phyloP scores from a whole-genome alignment of 2,888 invertebrate species.

The Clitarchus hookeri region DNA sequence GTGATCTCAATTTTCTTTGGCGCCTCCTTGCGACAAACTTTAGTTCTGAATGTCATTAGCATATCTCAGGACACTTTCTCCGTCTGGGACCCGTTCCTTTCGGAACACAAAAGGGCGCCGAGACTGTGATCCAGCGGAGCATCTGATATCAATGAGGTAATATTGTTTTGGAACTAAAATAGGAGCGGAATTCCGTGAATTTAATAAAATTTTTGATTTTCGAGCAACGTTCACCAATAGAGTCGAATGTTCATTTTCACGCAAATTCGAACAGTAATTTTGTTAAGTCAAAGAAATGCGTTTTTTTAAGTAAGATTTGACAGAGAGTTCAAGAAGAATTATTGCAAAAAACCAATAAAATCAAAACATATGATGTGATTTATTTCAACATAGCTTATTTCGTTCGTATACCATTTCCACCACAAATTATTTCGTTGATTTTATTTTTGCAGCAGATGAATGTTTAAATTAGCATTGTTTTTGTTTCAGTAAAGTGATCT shows the following conservation, averaged over 20 bases:
- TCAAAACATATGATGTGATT: too few relatives aligned
- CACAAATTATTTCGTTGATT: too few relatives aligned
- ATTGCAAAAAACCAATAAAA: background rate
- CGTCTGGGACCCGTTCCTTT: background rate
- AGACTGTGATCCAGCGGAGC: background rate
- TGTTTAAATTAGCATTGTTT: too few relatives aligned
- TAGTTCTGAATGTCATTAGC: conserved; percentile 9
- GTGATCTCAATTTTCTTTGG: background rate
- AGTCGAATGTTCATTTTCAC: background rate
- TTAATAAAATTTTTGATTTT: background rate
- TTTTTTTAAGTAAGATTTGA: background rate
- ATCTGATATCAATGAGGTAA: conserved; percentile 9
- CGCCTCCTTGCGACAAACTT: background rate
- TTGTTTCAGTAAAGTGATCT: too few relatives aligned
- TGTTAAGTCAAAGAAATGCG: too few relatives aligned
- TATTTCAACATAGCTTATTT: too few relatives aligned
- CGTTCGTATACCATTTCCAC: too few relatives aligned
- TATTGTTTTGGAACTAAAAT: background rate
- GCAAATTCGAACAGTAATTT: background rate
- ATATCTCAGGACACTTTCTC: background rate
- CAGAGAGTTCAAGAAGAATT: background rate
- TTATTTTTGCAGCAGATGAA: too few relatives aligned
- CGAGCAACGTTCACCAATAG: background rate
- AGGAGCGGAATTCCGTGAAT: background rate
- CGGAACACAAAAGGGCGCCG: background rate